Evolutionary conservation across 2,113 vertebrate species (phyloP).

Genomic region (Corapipo altera): DNA sequence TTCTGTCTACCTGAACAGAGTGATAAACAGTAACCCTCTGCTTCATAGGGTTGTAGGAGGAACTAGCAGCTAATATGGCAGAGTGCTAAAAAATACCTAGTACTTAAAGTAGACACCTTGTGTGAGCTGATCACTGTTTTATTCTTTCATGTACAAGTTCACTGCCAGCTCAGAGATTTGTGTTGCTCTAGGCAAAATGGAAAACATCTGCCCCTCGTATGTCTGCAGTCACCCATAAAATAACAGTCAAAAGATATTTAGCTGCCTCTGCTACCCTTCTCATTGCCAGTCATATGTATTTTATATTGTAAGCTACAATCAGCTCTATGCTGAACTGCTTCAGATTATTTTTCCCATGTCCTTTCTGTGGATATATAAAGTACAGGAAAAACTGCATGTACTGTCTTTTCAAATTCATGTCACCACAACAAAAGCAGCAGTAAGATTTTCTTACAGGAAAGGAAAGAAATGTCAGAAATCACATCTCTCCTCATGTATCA

Average conservation of each 20-base stretch:
- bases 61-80: not conserved
- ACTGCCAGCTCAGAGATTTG: not conserved
- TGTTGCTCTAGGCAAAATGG: not conserved
- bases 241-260: not conserved
- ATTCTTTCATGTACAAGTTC: not conserved
- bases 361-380: not conserved
- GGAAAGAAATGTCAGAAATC: not conserved
- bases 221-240: constrained; percentile 7
- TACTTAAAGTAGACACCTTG: not conserved
- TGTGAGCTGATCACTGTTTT: not conserved
- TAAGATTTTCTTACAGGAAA: not conserved
- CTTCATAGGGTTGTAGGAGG: not conserved
- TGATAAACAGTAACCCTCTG: not conserved
- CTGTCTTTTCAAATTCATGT: not conserved
- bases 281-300: not conserved
- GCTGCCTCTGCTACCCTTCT: not conserved
- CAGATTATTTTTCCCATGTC: not conserved
- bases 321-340: not conserved
- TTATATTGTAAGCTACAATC: not conserved
- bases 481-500: not conserved
- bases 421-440: not conserved
- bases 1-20: not conserved
- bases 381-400: not conserved
- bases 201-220: not conserved
- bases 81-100: not conserved